Evolutionary conservation across 2,888 invertebrate genomes (phyloP), one percentile per base, ranked within the genome.

Genomic region (Stenchaetothrips biformis): DNA sequence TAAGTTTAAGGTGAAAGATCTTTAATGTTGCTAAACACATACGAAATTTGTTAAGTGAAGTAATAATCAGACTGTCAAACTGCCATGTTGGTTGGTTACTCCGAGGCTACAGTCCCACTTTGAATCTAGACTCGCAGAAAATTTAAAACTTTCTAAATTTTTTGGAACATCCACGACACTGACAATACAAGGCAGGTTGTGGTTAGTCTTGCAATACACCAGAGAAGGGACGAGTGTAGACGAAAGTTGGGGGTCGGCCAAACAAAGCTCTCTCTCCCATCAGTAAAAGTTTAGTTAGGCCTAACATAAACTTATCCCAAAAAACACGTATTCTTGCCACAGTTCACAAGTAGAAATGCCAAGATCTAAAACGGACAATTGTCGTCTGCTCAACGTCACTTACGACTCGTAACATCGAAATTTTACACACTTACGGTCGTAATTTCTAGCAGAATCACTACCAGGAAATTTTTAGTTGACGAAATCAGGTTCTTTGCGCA

Each of bases 401-500:
- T 4, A 7, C 11, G 25, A 25, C 25, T 74, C 67, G 21, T 49
- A 77, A 78, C 79, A 80, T 80, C 47, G 18, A 81, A 80, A 79
- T 79, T 80, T 81, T 81, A 81, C 83, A 82, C 83, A 83, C 84
- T 83, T 83, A 84, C 83, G 82, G 82, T 82, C 82, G 81, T 82
- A 83, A 82, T 83, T 83, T 83, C 82, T 83, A 83, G 82, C 83
- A 83, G 84, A 83, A 84, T 83, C 83, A 83, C 83, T 82, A 84
- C 83, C 84, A 84, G 84, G 84, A 83, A 84, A 84, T 83, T 84
- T 83, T 83, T 83, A 83, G 83, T 84, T 82, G 83, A 83, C 83
- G 84, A 85, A 84, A 82, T 83, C 83, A 83, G 83, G 81, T 82
- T 81, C 81, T 81, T 81, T 82, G 83, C 83, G 83, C 83, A 83